These are phyloP conservation scores for Elmis aenea DNA, from an alignment of 2,888 invertebrate species.

Conservation along the genomic window DNA sequence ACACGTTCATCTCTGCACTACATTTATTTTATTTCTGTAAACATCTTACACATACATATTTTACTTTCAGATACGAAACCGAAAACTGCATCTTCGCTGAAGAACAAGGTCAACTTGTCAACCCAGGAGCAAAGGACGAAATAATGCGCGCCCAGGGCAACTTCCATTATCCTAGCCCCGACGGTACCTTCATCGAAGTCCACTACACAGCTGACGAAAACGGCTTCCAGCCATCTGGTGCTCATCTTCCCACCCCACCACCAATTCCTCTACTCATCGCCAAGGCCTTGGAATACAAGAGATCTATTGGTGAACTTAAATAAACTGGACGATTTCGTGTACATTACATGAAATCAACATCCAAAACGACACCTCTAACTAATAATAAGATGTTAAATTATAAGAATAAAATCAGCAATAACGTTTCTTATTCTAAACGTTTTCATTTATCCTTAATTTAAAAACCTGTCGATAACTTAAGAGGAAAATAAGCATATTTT, in stretches of 20 bases:
- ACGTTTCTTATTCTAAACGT: too few species aligned
- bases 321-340: conserved; percentile 8
- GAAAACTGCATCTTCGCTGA: conserved; percentile 60
- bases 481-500: too few species aligned
- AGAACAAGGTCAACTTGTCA: conserved; percentile 52
- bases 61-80: conserved; percentile 53
- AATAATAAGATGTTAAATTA: too few species aligned
- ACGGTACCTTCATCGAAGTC: conserved; percentile 54
- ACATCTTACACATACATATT: not conserved
- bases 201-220: conserved; percentile 60
- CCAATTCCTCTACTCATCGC: conserved; percentile 35
- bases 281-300: conserved; percentile 29
- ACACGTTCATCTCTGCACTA: too few species aligned
- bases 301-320: conserved; percentile 21
- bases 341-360: too few species aligned
- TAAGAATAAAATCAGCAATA: too few species aligned
- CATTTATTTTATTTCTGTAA: too few species aligned
- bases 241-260: conserved; percentile 47
- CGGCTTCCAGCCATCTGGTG: conserved; percentile 53
- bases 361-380: too few species aligned
- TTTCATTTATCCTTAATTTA: too few species aligned
- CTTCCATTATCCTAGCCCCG: conserved; percentile 60
- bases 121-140: conserved; percentile 49
- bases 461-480: too few species aligned
- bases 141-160: conserved; percentile 61